Evolutionary conservation across 2,113 vertebrate species (phyloP), one percentile per base, ranked within the genome.

Genomic region (Ochotona princeps): DNA sequence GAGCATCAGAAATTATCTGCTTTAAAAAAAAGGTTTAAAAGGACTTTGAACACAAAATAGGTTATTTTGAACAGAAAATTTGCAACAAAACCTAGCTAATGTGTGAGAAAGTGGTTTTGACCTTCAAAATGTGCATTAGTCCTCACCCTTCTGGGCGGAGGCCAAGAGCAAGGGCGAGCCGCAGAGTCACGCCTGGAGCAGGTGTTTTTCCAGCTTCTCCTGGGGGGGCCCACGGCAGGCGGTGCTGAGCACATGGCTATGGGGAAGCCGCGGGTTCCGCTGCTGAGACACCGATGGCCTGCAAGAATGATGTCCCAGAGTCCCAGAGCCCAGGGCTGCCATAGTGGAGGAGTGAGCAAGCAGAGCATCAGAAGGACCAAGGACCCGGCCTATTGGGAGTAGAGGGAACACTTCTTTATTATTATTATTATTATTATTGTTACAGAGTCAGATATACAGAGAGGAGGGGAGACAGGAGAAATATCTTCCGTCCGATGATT

Each of bases 51-150:
- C 57, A 83, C 67, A 66, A 54, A 80, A 63, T 78, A 76, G 82
- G 61, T 2, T 38, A n/a, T 78, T 94, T 78, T 84, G 84, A 92
- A 79, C 9, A 85, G 51, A 80, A 72, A 72, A 32, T 87, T 73
- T 86, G n/a, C 17, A 63, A 21, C 28, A 84, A 80, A 90, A 73
- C 51, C 11, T 79, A 70, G 67, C 20, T 85, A 92, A 76, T 92
- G 38, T 69, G 23, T 88, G 84, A 73, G n/a, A 88, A 83, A 63
- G 32, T 54, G 35, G 23, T 67, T 87, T 73, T 81, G 82, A 51
- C 76, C 72, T 86, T 93, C 32, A 86, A 2, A 85, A 54, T n/a
- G 44, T 23, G 73, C n/a, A 70, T 70, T 89, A 60, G 9, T 74
- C 23, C 79, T 69, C 60, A 30, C 11, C 28, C 35, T 70, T 18